A percentile compares a stretch with the other conserved stretches of the same genome.
Conservation (phyloP, 2,888 invertebrate genomes). For the Germaria angustata region DNA sequence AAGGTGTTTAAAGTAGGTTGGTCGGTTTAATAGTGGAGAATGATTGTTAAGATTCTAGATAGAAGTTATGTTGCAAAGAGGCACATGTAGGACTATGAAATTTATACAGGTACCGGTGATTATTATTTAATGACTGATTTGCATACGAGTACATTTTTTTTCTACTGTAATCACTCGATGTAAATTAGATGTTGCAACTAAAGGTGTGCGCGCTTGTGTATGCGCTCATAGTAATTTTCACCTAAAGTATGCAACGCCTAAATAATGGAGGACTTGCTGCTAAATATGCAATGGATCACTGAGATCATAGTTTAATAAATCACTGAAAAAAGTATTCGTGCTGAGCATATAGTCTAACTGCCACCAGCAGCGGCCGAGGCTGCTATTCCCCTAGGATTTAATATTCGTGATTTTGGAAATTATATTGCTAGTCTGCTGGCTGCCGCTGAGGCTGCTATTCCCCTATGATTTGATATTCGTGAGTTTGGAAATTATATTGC, state of each 20-base stretch:
- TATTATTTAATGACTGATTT: constrained; percentile 23
- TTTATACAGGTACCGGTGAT: constrained; percentile 47
- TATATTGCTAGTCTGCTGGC: too few relatives aligned
- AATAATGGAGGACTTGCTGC: neutral
- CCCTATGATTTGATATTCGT: too few relatives aligned
- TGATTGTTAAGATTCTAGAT: constrained; percentile 43
- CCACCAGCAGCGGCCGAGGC: too few relatives aligned
- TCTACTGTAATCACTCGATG: too few relatives aligned
- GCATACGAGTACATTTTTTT: neutral
- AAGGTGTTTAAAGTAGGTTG: constrained; percentile 64
- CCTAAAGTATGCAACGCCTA: neutral
- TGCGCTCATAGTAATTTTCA: neutral
- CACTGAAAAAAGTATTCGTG: too few relatives aligned
- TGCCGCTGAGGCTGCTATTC: too few relatives aligned
- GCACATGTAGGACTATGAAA: neutral
- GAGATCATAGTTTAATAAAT: neutral
- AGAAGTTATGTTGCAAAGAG: neutral
- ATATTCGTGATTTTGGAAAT: too few relatives aligned
- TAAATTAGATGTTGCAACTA: too few relatives aligned
- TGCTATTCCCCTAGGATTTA: too few relatives aligned
- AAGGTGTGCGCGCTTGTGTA: neutral
- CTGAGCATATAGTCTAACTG: too few relatives aligned
- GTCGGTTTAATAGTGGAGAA: constrained; percentile 48
- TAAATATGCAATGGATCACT: neutral
- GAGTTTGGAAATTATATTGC: too few relatives aligned